Evolutionary conservation across 2,888 invertebrate genomes (phyloP).

Genomic region (Thera britannica): DNA sequence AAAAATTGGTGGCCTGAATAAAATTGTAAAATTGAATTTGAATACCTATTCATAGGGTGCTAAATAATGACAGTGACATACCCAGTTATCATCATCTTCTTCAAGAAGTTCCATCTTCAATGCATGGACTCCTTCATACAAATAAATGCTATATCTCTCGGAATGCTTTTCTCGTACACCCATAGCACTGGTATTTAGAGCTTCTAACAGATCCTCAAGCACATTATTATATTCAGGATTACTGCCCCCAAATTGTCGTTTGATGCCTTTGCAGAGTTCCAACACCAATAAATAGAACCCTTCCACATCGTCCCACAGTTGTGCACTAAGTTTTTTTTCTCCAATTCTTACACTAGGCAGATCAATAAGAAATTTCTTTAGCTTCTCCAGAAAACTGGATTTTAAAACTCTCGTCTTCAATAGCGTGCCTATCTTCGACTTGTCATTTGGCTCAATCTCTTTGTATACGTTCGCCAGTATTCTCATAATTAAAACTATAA

Average conservation of each 20-base stretch:
- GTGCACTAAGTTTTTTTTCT: conserved; percentile 71
- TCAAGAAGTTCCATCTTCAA: conserved; percentile 52
- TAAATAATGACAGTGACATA: conserved; percentile 38
- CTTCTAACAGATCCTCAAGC: conserved; percentile 59
- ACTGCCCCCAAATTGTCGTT: conserved; percentile 53
- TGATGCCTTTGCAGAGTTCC: conserved; percentile 65
- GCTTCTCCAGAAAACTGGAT: conserved; percentile 63
- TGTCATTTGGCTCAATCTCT: conserved; percentile 62
- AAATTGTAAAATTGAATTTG: too few relatives aligned
- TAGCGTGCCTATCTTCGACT: conserved; percentile 62
- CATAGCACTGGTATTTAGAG: conserved; percentile 61
- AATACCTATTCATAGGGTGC: too few relatives aligned
- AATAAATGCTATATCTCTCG: conserved; percentile 75
- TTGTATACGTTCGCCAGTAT: conserved; percentile 70
- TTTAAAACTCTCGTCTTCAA: conserved; percentile 63
- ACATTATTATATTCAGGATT: conserved; percentile 55
- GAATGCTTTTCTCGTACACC: conserved; percentile 67
- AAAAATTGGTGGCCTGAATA: too few relatives aligned
- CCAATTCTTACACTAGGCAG: conserved; percentile 66
- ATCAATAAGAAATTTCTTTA: conserved; percentile 60
- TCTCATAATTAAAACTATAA: conserved; percentile 75
- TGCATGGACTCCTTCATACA: conserved; percentile 61
- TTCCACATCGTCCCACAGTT: conserved; percentile 76
- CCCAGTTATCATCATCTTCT: conserved; percentile 54
- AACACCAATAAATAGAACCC: conserved; percentile 62